Base-by-base conservation (phyloP, 2,113 vertebrate species). In the Dendrocopos noguchii region DNA sequence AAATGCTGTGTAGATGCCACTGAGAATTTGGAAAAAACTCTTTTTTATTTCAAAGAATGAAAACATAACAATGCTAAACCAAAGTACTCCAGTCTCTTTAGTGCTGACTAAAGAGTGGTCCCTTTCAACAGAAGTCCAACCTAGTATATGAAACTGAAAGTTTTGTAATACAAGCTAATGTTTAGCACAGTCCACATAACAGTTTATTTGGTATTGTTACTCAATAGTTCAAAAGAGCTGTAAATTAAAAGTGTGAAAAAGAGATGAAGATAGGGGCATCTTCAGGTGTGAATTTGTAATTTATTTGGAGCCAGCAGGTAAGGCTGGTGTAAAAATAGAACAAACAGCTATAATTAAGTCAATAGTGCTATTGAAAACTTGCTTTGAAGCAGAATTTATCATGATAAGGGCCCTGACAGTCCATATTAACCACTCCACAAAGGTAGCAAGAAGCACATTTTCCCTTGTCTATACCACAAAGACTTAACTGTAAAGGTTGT, bases 191-290 rank as follows among this genome's bases (percentile, higher is more conserved):
- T 46, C 17, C 42, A 60, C 31, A 24, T 14, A 77, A 52, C 47
- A 85, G 18, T 33, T 74, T 71, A 0, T 4, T 87, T 64, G 71
- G 4, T 87, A 77, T 56, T 87, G 79, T 67, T 87, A 82, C 66
- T 89, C 95, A 92, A 85, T 93, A 93, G 46, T 60, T 92, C 71
- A 65, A 75, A 88, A 80, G 39, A 74, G 20, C 3, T 67, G 46
- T 86, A 86, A 89, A 94, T 95, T 95, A 85, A 68, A 90, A 80
- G 87, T 87, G 94, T 91, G 89, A 96, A 91, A 72, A 96, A 87
- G 72, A 92, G 65, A 92, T 59, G 75, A 84, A 85, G 60, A 61
- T 18, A 74, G 44, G 56, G 33, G 16, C n/a, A 72, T 46, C 79
- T 92, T 94, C 59, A 86, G 72, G 93, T 96, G 95, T 91, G 84